Evolutionary conservation across 1,140 invertebrate genomes (phyloP).

Genomic region (Nymphalis io): DNA sequence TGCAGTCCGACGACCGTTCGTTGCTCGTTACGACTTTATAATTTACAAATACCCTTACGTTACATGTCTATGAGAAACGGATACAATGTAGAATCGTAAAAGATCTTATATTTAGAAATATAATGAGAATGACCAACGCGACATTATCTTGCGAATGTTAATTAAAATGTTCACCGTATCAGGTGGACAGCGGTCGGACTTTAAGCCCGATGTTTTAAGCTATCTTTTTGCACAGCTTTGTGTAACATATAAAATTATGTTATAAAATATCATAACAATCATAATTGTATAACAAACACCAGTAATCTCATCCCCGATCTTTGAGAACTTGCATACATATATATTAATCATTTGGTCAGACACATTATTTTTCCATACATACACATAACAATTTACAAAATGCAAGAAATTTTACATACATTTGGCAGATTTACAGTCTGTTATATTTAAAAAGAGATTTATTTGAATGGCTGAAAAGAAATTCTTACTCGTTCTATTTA

Average conservation of each 20-base stretch:
- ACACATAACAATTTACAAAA: constrained; percentile 17
- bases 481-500: neutral
- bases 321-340: no score
- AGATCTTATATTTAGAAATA: neutral
- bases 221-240: no score
- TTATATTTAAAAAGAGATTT: constrained; percentile 9
- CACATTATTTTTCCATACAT: constrained; percentile 4
- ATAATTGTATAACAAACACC: no score
- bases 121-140: constrained; percentile 12
- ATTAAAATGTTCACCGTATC: no score
- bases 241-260: no score
- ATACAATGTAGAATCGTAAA: constrained; percentile 23
- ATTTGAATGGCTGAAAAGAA: constrained; percentile 14
- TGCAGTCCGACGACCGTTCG: constrained; percentile 9
- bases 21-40: constrained; percentile 21
- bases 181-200: no score
- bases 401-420: constrained; percentile 36
- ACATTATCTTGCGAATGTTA: no score
- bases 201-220: no score
- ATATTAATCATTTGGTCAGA: neutral
- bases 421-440: constrained; percentile 58
- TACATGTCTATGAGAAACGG: constrained; percentile 17
- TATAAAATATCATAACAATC: no score
- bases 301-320: no score
- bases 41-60: constrained; percentile 28